Conservation (phyloP, 2,113 vertebrate genomes). For the Motacilla tschutschensis region DNA sequence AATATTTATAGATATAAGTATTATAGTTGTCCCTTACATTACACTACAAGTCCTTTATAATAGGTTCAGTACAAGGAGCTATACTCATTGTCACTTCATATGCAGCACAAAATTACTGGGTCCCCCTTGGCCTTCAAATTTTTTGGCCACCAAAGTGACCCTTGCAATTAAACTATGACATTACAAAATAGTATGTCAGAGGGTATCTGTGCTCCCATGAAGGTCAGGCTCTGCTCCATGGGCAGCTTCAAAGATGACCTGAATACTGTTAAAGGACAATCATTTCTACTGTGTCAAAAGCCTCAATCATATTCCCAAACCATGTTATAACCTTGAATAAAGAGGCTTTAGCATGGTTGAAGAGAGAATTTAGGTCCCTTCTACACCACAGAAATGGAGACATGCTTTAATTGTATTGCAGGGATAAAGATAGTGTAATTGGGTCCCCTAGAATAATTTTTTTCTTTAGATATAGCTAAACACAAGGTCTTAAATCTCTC, state of each 20-base stretch:
- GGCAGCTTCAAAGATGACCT: not conserved
- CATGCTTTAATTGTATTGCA: constrained; percentile 41
- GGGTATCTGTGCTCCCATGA: not conserved
- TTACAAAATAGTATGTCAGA: not conserved
- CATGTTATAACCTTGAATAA: constrained; percentile 48
- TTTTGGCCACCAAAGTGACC: not conserved
- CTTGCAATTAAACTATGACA: constrained; percentile 20
- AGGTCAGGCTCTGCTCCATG: not conserved
- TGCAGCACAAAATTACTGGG: not conserved
- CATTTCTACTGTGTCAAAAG: constrained; percentile 11
- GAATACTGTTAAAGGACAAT: constrained; percentile 16
- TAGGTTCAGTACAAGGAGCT: not conserved
- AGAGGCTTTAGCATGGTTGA: constrained; percentile 44
- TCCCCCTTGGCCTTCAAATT: not conserved
- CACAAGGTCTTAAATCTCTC: not conserved
- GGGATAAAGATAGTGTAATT: constrained; percentile 35
- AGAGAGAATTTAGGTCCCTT: constrained; percentile 43
- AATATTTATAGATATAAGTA: not conserved
- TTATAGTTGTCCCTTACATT: not conserved
- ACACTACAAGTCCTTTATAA: not conserved
- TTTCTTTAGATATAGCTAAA: constrained; percentile 24
- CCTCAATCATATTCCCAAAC: constrained; percentile 28
- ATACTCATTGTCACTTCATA: not conserved
- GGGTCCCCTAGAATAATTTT: not conserved
- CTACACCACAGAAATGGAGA: not conserved